These are phyloP conservation scores for Caenorhabditis virilis DNA, from an alignment of 2,888 invertebrate species.

Conservation along the genomic window DNA sequence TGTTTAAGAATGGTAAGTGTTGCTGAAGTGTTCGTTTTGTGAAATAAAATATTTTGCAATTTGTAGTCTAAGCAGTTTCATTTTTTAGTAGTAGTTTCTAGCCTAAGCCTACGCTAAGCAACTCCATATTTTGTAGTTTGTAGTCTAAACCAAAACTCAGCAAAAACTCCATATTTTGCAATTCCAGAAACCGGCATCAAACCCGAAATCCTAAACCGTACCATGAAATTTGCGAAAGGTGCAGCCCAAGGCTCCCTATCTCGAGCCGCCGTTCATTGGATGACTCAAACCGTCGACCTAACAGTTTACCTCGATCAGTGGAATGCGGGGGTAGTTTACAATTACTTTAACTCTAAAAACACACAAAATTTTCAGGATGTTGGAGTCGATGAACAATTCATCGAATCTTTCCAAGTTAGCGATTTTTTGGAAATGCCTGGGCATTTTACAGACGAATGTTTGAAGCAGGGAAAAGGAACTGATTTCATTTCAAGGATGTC, in stretches of 20 bases:
- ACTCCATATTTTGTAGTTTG: too few species aligned
- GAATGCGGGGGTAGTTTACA: slow-evolving; percentile 14
- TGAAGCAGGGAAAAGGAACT: slow-evolving; percentile 24
- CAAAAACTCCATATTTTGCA: too few species aligned
- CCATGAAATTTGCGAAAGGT: slow-evolving; percentile 41
- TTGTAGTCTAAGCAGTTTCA: too few species aligned
- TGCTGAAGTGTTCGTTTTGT: too few species aligned
- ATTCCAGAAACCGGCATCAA: slow-evolving; percentile 24
- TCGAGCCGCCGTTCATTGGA: slow-evolving; percentile 42
- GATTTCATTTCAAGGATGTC: slow-evolving; percentile 37
- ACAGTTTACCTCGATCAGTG: slow-evolving; percentile 16
- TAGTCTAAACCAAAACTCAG: too few species aligned
- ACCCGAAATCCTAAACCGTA: slow-evolving; percentile 3
- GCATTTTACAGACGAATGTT: slow-evolving; percentile 38
- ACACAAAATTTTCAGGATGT: too few species aligned
- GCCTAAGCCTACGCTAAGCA: too few species aligned
- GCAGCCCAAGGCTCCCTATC: slow-evolving; percentile 41
- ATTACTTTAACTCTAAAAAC: too few species aligned
- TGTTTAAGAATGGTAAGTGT: slow-evolving; percentile 28
- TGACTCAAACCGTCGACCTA: slow-evolving; percentile 34
- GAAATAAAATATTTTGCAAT: too few species aligned
- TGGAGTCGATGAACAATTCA: slow-evolving; percentile 37
- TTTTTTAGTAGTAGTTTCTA: too few species aligned
- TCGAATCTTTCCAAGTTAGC: slow-evolving; percentile 22
- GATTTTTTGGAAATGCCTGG: slow-evolving; percentile 38